phyloP scores from a whole-genome alignment of 2,797 vertebrate species.

The Momotus momota region DNA sequence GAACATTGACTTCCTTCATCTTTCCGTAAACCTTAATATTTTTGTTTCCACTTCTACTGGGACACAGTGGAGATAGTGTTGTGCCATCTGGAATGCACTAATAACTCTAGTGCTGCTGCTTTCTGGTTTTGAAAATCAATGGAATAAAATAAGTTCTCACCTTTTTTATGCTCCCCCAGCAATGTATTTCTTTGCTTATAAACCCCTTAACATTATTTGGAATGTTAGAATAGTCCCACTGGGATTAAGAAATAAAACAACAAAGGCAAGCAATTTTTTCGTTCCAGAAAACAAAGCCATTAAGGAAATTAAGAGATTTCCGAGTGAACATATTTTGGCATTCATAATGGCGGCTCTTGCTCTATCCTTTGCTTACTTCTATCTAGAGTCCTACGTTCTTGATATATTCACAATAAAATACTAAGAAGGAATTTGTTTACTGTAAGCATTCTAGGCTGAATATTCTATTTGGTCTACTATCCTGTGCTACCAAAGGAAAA shows the following conservation, averaged over 20 bases:
- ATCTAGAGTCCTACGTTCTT: background rate
- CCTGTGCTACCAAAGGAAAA: background rate
- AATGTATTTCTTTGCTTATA: background rate
- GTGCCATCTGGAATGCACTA: background rate
- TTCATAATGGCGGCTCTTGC: background rate
- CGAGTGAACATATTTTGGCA: background rate
- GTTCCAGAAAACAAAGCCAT: background rate
- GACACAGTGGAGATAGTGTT: background rate
- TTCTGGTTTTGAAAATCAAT: background rate
- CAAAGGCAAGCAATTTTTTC: accelerated
- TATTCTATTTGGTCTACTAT: background rate
- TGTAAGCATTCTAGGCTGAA: background rate
- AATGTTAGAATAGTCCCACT: background rate
- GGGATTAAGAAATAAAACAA: background rate
- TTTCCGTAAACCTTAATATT: background rate
- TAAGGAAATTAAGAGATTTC: background rate
- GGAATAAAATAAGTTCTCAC: background rate
- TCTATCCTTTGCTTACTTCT: background rate
- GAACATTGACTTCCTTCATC: background rate
- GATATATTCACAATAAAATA: background rate
- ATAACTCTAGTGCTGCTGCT: background rate
- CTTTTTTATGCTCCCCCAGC: background rate
- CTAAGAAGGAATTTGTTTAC: background rate
- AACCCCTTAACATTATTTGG: background rate
- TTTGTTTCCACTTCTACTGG: background rate